phyloP scores from a whole-genome alignment of 2,888 invertebrate genomes.

The Lithosia quadra region DNA sequence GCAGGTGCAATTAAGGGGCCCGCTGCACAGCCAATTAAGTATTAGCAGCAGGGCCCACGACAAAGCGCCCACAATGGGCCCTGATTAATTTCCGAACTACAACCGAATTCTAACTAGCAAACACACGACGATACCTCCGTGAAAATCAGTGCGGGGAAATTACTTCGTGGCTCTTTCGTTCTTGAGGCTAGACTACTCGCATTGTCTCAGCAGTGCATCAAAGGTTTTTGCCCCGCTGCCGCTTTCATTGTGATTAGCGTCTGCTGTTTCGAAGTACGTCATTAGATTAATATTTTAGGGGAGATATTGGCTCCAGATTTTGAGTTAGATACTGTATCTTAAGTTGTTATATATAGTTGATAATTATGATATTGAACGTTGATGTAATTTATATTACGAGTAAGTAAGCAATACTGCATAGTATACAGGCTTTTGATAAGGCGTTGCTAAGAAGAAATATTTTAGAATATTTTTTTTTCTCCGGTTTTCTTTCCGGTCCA shows the following conservation, averaged over 20 bases:
- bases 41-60: slow-evolving; percentile 82
- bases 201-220: slow-evolving; percentile 44
- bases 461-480: too few relatives aligned
- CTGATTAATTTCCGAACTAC: slow-evolving; percentile 87
- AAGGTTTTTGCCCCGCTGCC: slow-evolving; percentile 40
- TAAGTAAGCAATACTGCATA: too few relatives aligned
- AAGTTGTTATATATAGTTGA: too few relatives aligned
- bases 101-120: slow-evolving; percentile 85
- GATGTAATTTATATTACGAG: too few relatives aligned
- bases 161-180: slow-evolving; percentile 69
- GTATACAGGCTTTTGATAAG: too few relatives aligned
- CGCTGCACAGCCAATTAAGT: slow-evolving; percentile 79
- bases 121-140: slow-evolving; percentile 73
- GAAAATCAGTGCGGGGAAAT: slow-evolving; percentile 72
- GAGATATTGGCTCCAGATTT: not conserved
- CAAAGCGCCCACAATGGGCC: slow-evolving; percentile 85
- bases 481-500: too few relatives aligned
- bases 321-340: not conserved
- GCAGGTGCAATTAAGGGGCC: slow-evolving; percentile 80
- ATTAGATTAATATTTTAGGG: slow-evolving; percentile 11
- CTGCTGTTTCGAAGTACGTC: slow-evolving; percentile 19
- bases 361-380: too few relatives aligned
- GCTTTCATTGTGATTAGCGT: slow-evolving; percentile 35
- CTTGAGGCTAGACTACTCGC: slow-evolving; percentile 50
- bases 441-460: too few relatives aligned